These are phyloP conservation scores for Anolis apletophallus DNA, from an alignment of 2,797 vertebrate genomes.

Conservation along the genomic window DNA sequence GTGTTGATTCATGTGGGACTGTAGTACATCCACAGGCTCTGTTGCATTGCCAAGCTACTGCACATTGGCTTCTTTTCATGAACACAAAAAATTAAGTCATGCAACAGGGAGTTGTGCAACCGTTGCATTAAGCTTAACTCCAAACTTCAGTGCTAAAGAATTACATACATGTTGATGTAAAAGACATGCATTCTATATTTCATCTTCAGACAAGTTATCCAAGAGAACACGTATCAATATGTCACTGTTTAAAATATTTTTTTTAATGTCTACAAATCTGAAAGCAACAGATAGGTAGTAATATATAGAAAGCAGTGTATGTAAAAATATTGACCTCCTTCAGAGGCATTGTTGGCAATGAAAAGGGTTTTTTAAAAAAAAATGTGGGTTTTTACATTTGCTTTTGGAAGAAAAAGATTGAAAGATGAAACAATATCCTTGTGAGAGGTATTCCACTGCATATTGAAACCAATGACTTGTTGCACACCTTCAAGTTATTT, in stretches of 20 bases:
- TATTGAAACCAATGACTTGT: neutral
- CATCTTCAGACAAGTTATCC: neutral
- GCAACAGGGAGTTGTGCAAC: neutral
- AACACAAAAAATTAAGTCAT: neutral
- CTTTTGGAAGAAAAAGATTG: neutral
- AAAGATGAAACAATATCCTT: neutral
- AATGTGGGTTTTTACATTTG: too few relatives aligned
- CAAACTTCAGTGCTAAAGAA: neutral
- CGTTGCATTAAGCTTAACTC: too few relatives aligned
- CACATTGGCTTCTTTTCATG: too few relatives aligned
- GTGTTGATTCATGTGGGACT: too few relatives aligned
- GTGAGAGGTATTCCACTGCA: neutral
- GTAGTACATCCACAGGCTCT: too few relatives aligned
- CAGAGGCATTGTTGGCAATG: neutral
- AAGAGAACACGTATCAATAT: neutral
- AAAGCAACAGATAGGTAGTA: neutral
- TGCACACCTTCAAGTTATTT: too few relatives aligned
- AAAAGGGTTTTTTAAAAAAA: too few relatives aligned
- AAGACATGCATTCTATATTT: neutral
- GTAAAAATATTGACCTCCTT: neutral
- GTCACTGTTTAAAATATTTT: neutral
- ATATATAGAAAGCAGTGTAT: neutral
- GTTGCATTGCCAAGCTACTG: too few relatives aligned
- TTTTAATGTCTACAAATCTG: neutral
- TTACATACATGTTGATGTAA: neutral